Evolutionary conservation across 2,888 invertebrate genomes (phyloP).

Genomic region (Phasia obesa): DNA sequence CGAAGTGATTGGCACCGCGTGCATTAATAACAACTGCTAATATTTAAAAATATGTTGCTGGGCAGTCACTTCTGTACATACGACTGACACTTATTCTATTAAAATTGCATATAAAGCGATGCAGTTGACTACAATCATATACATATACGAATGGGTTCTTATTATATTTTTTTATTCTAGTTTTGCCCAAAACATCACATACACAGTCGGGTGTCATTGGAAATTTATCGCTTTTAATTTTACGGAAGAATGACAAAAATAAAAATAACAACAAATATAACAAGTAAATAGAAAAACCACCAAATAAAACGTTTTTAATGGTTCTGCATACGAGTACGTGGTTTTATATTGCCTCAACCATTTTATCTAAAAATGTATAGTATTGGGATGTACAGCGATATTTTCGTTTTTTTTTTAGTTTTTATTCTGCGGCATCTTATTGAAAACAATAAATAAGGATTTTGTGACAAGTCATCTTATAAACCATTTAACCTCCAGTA

Average conservation of each 20-base stretch:
- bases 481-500: conserved; percentile 61
- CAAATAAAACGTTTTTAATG: conserved; percentile 76
- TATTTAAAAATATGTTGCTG: not conserved
- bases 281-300: conserved; percentile 52
- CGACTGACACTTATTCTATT: conserved; percentile 45
- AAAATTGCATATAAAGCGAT: conserved; percentile 25
- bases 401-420: conserved; percentile 44
- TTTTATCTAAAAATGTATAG: not conserved
- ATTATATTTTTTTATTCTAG: conserved; percentile 28
- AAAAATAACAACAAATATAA: conserved; percentile 61
- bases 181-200: conserved; percentile 31
- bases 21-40: too few relatives aligned
- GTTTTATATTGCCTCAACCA: not conserved
- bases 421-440: conserved; percentile 76
- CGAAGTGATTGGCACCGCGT: too few relatives aligned
- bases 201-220: conserved; percentile 63
- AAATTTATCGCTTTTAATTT: conserved; percentile 80
- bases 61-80: not conserved
- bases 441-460: conserved; percentile 80
- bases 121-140: not conserved
- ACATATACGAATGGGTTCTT: conserved; percentile 27
- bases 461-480: conserved; percentile 71
- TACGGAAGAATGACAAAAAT: conserved; percentile 73
- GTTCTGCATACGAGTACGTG: conserved; percentile 71
- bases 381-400: not conserved